Conservation (phyloP, 1,140 invertebrate species). For the Vanessa tameamea region DNA sequence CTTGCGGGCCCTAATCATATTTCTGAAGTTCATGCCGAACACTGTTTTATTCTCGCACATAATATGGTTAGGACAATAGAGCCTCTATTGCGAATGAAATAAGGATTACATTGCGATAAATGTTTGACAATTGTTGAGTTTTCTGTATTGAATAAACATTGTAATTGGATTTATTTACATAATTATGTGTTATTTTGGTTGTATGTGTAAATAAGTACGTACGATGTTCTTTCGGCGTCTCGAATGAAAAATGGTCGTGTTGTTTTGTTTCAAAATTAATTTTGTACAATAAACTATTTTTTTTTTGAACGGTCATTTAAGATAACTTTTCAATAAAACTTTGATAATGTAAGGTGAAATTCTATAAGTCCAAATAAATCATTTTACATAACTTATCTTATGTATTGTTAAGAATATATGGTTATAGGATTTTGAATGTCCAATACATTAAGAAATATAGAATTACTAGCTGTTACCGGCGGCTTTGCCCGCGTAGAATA, state of each 20-base stretch:
- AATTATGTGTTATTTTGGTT: neutral
- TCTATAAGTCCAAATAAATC: no score
- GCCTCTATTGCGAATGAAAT: neutral
- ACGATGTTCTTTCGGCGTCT: neutral
- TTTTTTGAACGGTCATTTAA: no score
- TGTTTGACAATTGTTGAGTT: neutral
- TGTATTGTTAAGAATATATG: no score
- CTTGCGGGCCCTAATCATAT: slow-evolving; percentile 29
- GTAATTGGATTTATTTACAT: neutral
- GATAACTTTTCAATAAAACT: no score
- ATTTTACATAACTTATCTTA: no score
- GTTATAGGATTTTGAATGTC: no score
- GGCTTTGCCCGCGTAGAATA: no score
- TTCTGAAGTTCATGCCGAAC: slow-evolving; percentile 7
- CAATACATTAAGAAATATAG: no score
- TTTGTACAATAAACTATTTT: no score
- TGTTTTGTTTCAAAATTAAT: no score
- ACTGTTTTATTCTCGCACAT: slow-evolving; percentile 3
- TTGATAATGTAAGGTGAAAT: no score
- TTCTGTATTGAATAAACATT: slow-evolving; percentile 4
- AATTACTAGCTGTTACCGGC: no score
- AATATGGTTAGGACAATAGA: neutral
- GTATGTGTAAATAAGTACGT: neutral
- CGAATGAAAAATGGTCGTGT: neutral
- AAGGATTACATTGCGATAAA: neutral